phyloP scores from a whole-genome alignment of 2,113 vertebrate genomes.

The Thalassoma bifasciatum region DNA sequence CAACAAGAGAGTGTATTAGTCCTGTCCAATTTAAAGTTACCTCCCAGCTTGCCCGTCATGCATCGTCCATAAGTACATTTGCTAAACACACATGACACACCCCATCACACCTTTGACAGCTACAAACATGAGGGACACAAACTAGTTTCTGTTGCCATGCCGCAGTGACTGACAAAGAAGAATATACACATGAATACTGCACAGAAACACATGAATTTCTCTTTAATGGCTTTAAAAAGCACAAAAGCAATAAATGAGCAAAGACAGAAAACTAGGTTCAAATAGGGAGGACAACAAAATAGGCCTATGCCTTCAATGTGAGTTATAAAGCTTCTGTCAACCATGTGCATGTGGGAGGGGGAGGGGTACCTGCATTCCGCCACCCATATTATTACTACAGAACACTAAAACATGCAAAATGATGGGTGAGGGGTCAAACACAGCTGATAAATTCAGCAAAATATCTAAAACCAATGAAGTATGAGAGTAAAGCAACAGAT shows the following conservation, averaged over 20 bases:
- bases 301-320: neutral
- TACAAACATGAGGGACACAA: conserved; percentile 38
- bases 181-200: neutral
- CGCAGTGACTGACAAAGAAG: neutral
- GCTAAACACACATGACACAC: conserved; percentile 50
- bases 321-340: neutral
- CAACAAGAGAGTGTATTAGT: neutral
- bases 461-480: neutral
- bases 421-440: neutral
- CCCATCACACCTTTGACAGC: conserved; percentile 37
- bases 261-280: too few species aligned
- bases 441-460: neutral
- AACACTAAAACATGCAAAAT: conserved; percentile 25
- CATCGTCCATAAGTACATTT: conserved; percentile 16
- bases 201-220: neutral
- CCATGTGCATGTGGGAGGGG: neutral
- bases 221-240: neutral
- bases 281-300: neutral
- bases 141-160: neutral
- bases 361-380: neutral
- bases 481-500: neutral
- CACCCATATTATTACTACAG: conserved; percentile 1
- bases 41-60: conserved; percentile 21
- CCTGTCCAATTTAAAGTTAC: conserved; percentile 54
- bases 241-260: too few species aligned